Percentiles rank a stretch among this genome's conserved stretches.
Conservation (phyloP, 2,888 invertebrate genomes). For the Luperina nickerlii region DNA sequence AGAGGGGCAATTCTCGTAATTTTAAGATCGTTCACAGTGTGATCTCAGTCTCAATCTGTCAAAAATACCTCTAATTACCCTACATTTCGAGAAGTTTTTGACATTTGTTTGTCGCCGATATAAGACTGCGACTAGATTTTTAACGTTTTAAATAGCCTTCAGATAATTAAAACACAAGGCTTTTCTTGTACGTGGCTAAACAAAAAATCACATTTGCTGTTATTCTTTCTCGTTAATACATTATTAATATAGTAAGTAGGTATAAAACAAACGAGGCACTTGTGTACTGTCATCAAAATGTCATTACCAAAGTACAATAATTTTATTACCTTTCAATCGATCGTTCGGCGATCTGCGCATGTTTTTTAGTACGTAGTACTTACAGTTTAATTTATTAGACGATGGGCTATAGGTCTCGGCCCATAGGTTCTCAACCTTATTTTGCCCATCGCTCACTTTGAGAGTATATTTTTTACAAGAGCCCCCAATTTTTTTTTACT, state of each 20-base stretch:
- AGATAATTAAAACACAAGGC: no score
- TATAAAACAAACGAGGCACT: conserved; percentile 1
- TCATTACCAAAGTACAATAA: conserved; percentile 36
- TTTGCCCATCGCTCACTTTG: not conserved
- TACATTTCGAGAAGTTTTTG: no score
- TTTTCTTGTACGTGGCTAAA: not conserved
- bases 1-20: not conserved
- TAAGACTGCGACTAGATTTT: no score
- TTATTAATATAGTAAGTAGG: not conserved
- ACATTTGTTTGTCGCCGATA: no score
- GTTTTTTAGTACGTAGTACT: not conserved
- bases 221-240: not conserved
- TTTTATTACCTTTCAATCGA: conserved; percentile 28
- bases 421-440: not conserved
- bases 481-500: not conserved
- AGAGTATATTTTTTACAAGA: not conserved
- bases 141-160: no score
- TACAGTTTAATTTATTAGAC: conserved; percentile 26
- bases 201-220: not conserved
- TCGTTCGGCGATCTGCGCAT: conserved; percentile 1
- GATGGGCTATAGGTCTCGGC: not conserved
- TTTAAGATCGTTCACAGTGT: no score
- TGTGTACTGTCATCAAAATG: conserved; percentile 32
- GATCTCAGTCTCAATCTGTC: no score
- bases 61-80: no score